Percentiles rank a stretch among this genome's conserved stretches.
These are phyloP conservation scores for Poecilia gillii DNA, from an alignment of 2,797 vertebrate genomes.

Conservation along the genomic window DNA sequence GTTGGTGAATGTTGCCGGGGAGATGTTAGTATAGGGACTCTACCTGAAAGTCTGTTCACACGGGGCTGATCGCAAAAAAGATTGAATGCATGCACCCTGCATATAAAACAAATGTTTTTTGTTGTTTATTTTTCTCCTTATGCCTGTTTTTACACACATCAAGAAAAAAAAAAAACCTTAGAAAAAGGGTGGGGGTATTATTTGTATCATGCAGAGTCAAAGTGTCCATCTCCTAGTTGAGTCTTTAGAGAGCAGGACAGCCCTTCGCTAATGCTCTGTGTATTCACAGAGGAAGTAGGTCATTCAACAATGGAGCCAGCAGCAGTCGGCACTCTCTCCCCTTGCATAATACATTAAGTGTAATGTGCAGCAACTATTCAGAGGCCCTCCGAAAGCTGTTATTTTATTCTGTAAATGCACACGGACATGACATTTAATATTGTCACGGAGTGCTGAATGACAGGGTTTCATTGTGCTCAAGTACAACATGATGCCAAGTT, in stretches of 20 bases:
- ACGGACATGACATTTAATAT: slow-evolving; percentile 98
- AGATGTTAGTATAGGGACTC: slow-evolving; percentile 57
- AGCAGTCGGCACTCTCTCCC: slow-evolving; percentile 91
- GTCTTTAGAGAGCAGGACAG: slow-evolving; percentile 82
- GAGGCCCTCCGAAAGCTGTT: slow-evolving; percentile 89
- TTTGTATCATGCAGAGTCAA: slow-evolving; percentile 85
- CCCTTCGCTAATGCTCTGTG: slow-evolving; percentile 83
- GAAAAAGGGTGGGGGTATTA: slow-evolving; percentile 58
- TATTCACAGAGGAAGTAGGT: slow-evolving; percentile 92
- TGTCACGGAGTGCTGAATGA: slow-evolving; percentile 92
- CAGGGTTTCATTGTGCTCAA: slow-evolving; percentile 93
- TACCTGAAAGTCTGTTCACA: slow-evolving; percentile 70
- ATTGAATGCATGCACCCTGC: slow-evolving; percentile 69
- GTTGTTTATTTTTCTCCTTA: slow-evolving; percentile 56
- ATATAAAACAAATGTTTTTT: slow-evolving; percentile 77
- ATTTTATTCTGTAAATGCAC: slow-evolving; percentile 96
- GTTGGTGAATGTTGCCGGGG: slow-evolving; percentile 59
- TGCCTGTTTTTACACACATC: slow-evolving; percentile 78
- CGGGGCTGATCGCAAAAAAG: slow-evolving; percentile 58
- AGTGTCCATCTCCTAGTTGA: slow-evolving; percentile 83
- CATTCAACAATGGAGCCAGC: slow-evolving; percentile 93
- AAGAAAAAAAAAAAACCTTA: slow-evolving; percentile 52
- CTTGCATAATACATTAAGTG: slow-evolving; percentile 98
- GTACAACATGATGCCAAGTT: slow-evolving; percentile 91
- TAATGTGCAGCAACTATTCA: slow-evolving; percentile 92